These are phyloP conservation scores for Onychomys torridus DNA, from an alignment of 2,797 vertebrate genomes.

Conservation along the genomic window DNA sequence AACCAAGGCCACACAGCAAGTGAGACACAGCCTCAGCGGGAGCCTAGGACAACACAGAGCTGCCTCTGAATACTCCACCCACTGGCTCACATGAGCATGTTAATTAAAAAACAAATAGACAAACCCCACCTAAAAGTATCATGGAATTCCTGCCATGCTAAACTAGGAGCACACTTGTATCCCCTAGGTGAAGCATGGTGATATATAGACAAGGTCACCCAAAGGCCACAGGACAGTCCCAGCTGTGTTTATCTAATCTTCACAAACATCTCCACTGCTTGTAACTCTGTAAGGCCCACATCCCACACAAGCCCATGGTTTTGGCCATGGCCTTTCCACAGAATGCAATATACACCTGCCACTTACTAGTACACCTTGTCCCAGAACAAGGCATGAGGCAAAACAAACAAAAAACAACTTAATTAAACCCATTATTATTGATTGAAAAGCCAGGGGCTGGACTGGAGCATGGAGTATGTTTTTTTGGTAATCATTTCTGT, in stretches of 20 bases:
- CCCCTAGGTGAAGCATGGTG: background rate
- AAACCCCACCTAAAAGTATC: background rate
- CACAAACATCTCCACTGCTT: background rate
- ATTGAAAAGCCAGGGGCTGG: background rate
- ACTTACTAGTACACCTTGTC: background rate
- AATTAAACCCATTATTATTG: background rate
- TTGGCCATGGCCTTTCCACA: background rate
- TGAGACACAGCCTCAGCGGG: background rate
- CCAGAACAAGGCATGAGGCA: background rate
- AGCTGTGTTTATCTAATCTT: slow-evolving; percentile 38
- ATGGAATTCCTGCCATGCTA: background rate
- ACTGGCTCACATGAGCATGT: background rate
- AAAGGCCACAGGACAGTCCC: background rate
- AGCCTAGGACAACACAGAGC: background rate
- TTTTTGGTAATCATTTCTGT: background rate
- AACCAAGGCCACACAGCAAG: background rate
- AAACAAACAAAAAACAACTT: background rate
- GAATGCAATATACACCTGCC: background rate
- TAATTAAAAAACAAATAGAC: background rate
- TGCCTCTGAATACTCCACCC: background rate
- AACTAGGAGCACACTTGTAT: background rate
- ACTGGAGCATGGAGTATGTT: too few species aligned
- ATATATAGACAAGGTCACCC: background rate
- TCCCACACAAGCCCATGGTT: background rate
- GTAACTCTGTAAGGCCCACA: background rate